phyloP scores from a whole-genome alignment of 2,113 vertebrate genomes.

The Narcine bancroftii region DNA sequence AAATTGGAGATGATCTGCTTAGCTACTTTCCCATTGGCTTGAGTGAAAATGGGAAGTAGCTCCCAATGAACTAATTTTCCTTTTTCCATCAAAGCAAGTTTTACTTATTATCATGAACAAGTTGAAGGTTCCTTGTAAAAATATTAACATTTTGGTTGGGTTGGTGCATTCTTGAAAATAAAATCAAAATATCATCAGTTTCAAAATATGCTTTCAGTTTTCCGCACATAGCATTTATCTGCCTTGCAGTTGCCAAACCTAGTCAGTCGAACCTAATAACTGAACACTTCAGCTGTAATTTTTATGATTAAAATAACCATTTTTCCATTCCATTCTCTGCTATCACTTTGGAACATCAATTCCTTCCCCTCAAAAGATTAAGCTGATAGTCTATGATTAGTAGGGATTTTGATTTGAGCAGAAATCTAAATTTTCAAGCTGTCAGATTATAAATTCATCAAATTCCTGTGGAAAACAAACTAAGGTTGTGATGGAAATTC shows the following conservation, averaged over 20 bases:
- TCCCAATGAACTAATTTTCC: background rate
- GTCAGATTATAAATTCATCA: background rate
- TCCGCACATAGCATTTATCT: conserved; percentile 31
- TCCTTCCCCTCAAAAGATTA: background rate
- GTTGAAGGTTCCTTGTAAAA: conserved; percentile 20
- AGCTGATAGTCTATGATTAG: background rate
- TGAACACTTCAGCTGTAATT: conserved; percentile 32
- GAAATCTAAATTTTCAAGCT: background rate
- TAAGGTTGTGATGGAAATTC: background rate
- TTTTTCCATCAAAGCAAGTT: background rate
- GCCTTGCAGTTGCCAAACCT: background rate
- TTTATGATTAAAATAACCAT: background rate
- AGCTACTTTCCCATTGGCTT: background rate
- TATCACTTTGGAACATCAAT: background rate
- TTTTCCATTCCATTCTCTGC: background rate
- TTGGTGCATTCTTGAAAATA: background rate
- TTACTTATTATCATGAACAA: background rate
- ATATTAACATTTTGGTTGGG: background rate
- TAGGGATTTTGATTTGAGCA: background rate
- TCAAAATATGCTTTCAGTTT: background rate
- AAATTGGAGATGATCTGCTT: background rate
- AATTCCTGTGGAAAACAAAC: background rate
- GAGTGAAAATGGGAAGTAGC: background rate
- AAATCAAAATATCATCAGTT: background rate
- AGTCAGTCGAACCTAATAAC: background rate